Evolutionary conservation across 92 coral and sea anemone species (phyloP), one percentile per base, ranked within the genome.

Genomic region (Chrysogorgia sp.): DNA sequence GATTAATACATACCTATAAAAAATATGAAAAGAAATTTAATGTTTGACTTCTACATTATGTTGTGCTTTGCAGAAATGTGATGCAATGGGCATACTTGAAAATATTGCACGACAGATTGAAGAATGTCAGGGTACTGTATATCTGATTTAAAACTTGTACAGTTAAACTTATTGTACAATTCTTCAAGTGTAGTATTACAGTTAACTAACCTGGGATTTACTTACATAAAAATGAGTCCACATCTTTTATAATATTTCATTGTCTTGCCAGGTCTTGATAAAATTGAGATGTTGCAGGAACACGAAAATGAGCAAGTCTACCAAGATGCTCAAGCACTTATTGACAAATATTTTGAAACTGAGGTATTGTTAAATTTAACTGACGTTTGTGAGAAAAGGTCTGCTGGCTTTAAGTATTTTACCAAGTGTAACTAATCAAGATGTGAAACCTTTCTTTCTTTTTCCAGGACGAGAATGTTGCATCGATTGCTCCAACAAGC

Each of bases 311-410:
- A 71, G 9, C 92, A 96, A 70, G 93, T 96, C 47, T 96, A 91
- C 37, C 90, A 82, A 22, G 69, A 78, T 15, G 91, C 96, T 20
- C 78, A 87, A 62, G 82, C 83, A 24, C 79, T 96, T 17, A 91
- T 96, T 52, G 96, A 96, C 72, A 92, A 84, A 76, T 96, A 69
- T 76, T 96, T 96, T 82, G 85, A 91, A 58, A 93, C 84, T 10
- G 96, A 87, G 77, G 96, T 86, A 74, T 53, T 13, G 34, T 17
- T 41, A 5, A 4, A 37, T 37, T 52, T 52, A 52, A 7, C 20
- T 7, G 5, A 17, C 9, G 26, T 20, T 52, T 52, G 59, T 17
- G 22, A 52, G 17, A 37, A 4, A 37, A 4, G 43, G 12, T 5
- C 43, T n/a, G n/a, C n/a, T n/a, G n/a, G n/a, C n/a, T n/a, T n/a